A percentile compares a stretch with the other conserved stretches of the same genome.
These are phyloP conservation scores for Hydractinia symbiolongicarpus DNA, from an alignment of 30 jellyfish, hydroid and myxozoan species.

Conservation along the genomic window DNA sequence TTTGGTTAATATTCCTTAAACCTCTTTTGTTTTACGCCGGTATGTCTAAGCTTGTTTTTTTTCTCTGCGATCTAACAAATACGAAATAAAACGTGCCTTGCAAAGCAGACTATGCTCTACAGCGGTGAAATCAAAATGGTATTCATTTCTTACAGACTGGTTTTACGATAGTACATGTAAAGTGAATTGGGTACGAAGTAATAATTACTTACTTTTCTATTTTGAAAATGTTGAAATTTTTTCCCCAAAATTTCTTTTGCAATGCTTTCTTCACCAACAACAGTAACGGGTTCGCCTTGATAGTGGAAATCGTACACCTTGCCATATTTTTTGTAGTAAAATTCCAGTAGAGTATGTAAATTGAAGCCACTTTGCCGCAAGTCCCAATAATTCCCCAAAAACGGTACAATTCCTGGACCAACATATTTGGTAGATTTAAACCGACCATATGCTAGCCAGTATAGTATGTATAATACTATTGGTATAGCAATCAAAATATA, in stretches of 20 bases:
- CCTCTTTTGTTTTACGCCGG: too few species aligned
- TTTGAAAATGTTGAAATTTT: not conserved
- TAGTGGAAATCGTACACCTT: not conserved
- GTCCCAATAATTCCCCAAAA: not conserved
- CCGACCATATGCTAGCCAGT: constrained; percentile 11
- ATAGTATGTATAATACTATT: not conserved
- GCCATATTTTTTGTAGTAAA: constrained; percentile 7
- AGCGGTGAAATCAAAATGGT: too few species aligned
- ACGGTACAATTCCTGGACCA: not conserved
- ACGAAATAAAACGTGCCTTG: too few species aligned
- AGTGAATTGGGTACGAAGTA: not conserved
- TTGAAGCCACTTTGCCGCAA: not conserved
- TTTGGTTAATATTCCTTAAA: too few species aligned
- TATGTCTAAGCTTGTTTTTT: too few species aligned
- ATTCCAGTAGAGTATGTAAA: not conserved
- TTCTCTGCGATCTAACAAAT: too few species aligned
- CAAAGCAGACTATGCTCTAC: too few species aligned
- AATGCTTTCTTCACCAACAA: not conserved
- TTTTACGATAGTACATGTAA: too few species aligned
- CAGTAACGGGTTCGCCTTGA: constrained; percentile 8
- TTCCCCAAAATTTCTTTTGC: not conserved
- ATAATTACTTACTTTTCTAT: not conserved
- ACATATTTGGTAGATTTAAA: not conserved
- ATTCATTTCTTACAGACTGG: too few species aligned
- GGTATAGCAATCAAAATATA: too few species aligned